A percentile compares a stretch with the other conserved stretches of the same genome.
These are phyloP conservation scores for Elymnias hypermnestra DNA, from an alignment of 1,140 invertebrate genomes.

Conservation along the genomic window DNA sequence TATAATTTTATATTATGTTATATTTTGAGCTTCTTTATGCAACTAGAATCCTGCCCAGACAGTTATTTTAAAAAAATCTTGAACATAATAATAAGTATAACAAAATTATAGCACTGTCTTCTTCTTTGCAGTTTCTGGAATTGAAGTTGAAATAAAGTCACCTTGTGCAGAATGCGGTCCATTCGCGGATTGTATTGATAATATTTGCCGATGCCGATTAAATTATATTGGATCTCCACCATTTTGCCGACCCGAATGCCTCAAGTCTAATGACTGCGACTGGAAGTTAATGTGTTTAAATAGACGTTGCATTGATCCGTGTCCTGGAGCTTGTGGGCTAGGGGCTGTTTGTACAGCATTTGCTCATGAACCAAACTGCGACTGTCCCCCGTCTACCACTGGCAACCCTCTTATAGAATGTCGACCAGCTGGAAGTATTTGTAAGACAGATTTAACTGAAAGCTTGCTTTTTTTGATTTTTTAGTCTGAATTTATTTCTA, in stretches of 20 bases:
- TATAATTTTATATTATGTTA: not conserved
- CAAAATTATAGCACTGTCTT: constrained; percentile 6
- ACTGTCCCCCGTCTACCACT: constrained; percentile 77
- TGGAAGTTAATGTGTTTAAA: too few species aligned
- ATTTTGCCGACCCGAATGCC: constrained; percentile 82
- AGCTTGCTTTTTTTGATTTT: constrained; percentile 44
- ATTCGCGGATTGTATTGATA: constrained; percentile 80
- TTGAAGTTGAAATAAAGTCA: constrained; percentile 78
- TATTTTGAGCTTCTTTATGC: too few species aligned
- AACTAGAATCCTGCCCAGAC: too few species aligned
- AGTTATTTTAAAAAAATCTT: too few species aligned
- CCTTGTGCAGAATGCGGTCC: constrained; percentile 79
- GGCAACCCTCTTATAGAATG: constrained; percentile 80
- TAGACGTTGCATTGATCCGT: too few species aligned
- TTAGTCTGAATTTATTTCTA: constrained; percentile 27
- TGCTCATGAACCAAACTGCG: constrained; percentile 87
- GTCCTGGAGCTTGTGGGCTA: constrained; percentile 82
- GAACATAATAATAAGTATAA: too few species aligned
- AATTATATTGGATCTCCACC: constrained; percentile 83
- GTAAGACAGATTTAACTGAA: constrained; percentile 67
- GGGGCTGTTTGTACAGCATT: constrained; percentile 81
- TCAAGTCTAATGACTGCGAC: constrained; percentile 82
- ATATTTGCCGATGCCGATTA: constrained; percentile 78
- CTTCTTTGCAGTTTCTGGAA: constrained; percentile 70
- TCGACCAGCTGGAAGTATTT: constrained; percentile 53